Conservation (phyloP, 2,113 vertebrate genomes). For the Anolis sagrei region DNA sequence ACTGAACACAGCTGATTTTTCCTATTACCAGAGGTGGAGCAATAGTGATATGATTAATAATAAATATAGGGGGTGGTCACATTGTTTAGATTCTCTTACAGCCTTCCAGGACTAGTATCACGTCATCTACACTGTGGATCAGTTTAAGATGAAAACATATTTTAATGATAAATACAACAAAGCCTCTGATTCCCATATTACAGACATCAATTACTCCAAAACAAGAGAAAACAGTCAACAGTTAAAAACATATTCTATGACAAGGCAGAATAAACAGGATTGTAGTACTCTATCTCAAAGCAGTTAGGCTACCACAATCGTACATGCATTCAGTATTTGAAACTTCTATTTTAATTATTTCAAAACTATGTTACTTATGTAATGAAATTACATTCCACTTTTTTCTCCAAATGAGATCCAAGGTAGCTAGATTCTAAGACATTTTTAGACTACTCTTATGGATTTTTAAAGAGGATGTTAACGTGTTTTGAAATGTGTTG, state of each 20-base stretch:
- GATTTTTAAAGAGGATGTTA: no score
- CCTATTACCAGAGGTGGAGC: background rate
- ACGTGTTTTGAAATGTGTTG: no score
- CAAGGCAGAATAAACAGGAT: background rate
- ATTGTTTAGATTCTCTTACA: background rate
- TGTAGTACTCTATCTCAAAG: no score
- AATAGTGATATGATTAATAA: conserved; percentile 8
- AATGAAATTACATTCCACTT: no score
- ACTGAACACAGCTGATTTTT: background rate
- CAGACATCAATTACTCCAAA: background rate
- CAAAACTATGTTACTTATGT: no score
- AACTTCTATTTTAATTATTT: no score
- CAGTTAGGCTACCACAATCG: no score
- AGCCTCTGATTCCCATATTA: conserved; percentile 46
- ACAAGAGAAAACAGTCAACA: background rate
- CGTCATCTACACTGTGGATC: background rate
- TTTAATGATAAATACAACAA: conserved; percentile 41
- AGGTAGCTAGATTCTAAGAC: no score
- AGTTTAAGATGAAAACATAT: background rate
- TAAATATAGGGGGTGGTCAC: fast-evolving
- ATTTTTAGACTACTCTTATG: no score
- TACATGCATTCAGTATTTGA: no score
- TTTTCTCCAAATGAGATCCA: no score
- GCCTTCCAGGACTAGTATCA: background rate
- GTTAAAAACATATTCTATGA: no score